These are phyloP conservation scores for Poecilus cupreus DNA, from an alignment of 2,888 invertebrate species.

Conservation along the genomic window DNA sequence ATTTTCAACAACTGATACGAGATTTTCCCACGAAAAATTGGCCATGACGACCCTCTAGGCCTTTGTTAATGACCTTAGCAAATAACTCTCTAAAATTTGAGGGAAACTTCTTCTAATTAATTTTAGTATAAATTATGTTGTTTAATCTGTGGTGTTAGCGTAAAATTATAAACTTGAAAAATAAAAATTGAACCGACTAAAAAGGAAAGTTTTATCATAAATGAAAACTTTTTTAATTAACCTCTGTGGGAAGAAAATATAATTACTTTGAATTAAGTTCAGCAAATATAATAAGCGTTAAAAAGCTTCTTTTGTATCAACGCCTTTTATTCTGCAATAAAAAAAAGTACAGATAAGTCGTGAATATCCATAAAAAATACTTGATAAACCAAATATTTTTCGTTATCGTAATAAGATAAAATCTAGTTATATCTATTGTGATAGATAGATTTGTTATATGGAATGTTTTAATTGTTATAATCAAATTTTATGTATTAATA, in stretches of 20 bases:
- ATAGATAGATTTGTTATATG: too few species aligned
- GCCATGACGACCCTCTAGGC: slow-evolving; percentile 14
- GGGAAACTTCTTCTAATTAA: background rate
- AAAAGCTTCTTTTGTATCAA: background rate
- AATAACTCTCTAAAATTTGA: background rate
- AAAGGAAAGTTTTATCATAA: slow-evolving; percentile 39
- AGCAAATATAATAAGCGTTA: background rate
- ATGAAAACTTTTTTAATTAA: slow-evolving; percentile 45
- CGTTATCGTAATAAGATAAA: too few species aligned
- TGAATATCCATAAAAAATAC: too few species aligned
- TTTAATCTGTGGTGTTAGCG: background rate
- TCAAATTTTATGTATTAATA: background rate
- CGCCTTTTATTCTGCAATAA: background rate
- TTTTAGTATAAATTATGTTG: background rate
- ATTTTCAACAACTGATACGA: slow-evolving; percentile 1
- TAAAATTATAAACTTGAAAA: slow-evolving; percentile 2
- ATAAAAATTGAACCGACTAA: background rate
- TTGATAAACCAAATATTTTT: too few species aligned
- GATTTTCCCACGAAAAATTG: slow-evolving; percentile 27
- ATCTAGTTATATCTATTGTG: too few species aligned
- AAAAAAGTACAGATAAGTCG: too few species aligned
- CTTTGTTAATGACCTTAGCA: background rate
- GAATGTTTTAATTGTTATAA: too few species aligned
- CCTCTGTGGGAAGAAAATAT: slow-evolving; percentile 2
- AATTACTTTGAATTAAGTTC: background rate